A percentile compares a stretch with the other conserved stretches of the same genome.
These are phyloP conservation scores for Papilio elwesi DNA, from an alignment of 2,888 invertebrate genomes.

Conservation along the genomic window DNA sequence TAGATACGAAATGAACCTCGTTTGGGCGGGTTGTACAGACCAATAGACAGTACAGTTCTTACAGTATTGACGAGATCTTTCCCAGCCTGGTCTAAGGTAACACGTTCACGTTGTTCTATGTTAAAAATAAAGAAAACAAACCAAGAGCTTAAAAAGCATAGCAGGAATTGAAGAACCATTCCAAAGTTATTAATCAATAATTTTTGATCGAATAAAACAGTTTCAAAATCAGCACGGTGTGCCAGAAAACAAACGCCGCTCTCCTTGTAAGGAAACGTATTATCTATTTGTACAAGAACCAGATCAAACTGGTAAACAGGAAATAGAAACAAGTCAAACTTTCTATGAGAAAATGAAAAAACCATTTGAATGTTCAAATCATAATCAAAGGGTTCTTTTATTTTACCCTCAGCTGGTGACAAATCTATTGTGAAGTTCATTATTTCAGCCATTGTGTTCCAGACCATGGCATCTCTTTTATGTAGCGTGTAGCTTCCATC, in stretches of 20 bases:
- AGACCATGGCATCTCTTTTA: constrained; percentile 68
- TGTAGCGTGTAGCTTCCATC: constrained; percentile 58
- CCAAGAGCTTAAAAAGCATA: constrained; percentile 70
- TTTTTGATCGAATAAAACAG: constrained; percentile 63
- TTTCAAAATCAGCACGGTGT: constrained; percentile 69
- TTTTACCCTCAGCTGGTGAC: constrained; percentile 49
- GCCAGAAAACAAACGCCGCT: constrained; percentile 74
- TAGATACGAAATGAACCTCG: constrained; percentile 65
- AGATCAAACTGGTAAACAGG: constrained; percentile 74
- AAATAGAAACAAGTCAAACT: constrained; percentile 64
- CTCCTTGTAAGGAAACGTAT: constrained; percentile 63
- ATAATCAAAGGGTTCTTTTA: constrained; percentile 63
- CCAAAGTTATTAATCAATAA: constrained; percentile 53
- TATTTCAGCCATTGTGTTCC: constrained; percentile 63
- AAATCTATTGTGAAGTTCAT: constrained; percentile 73
- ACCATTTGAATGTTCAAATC: constrained; percentile 63
- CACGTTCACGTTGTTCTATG: constrained; percentile 51
- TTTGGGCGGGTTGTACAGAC: constrained; percentile 63
- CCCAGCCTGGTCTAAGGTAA: constrained; percentile 66
- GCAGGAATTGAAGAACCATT: constrained; percentile 51
- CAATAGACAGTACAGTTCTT: constrained; percentile 63
- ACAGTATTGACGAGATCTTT: constrained; percentile 71
- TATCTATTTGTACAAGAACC: constrained; percentile 65
- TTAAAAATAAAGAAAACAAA: constrained; percentile 63
- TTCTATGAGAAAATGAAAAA: constrained; percentile 63